Evolutionary conservation across 1,140 invertebrate species (phyloP), one percentile per base, ranked within the genome.

Genomic region (Pseudomyrmex concolor): DNA sequence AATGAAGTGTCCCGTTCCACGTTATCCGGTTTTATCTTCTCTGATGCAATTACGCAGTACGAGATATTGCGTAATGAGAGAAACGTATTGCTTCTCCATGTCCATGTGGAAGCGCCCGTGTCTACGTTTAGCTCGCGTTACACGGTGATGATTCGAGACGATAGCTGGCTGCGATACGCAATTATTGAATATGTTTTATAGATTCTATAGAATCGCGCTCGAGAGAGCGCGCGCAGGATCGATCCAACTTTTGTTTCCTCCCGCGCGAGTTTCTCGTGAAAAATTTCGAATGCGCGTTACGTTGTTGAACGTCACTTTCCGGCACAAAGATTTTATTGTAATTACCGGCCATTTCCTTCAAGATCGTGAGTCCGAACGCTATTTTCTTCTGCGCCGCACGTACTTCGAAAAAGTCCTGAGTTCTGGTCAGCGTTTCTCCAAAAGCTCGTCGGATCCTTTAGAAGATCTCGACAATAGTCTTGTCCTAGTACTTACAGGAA

Each of bases 351-450:
- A 86, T 82, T 78, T 62, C 81, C 45, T 19, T n/a, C 48, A 62
- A 60, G 55, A 80, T 72, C 62, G 50, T 54, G 74, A 55, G 51
- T 59, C 22, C 17, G 13, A 15, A 34, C 45, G 43, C 43, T 64
- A 51, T 63, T 73, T 81, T 60, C 62, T 48, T 15, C 17, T 43
- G 45, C 51, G 45, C 12, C 19, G 66, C 85, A 86, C 85, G 76
- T 86, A 59, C 55, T 15, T 45, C 8, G 45, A 43, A 55, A 72
- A 64, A 48, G 34, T 63, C 34, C n/a, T 19, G 15, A 45, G 66
- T 50, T 70, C 34, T 50, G 55, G 78, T 86, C 85, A 86, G 85
- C 85, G 76, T 81, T 85, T 86, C 50, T 80, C 5, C 22, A 19
- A 81, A 85, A 81, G 84, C 85, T 85, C 77, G 68, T 64, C 54